A percentile compares a stretch with the other conserved stretches of the same genome.
phyloP scores from a whole-genome alignment of 1,140 invertebrate genomes.

The Drosophila willistoni region DNA sequence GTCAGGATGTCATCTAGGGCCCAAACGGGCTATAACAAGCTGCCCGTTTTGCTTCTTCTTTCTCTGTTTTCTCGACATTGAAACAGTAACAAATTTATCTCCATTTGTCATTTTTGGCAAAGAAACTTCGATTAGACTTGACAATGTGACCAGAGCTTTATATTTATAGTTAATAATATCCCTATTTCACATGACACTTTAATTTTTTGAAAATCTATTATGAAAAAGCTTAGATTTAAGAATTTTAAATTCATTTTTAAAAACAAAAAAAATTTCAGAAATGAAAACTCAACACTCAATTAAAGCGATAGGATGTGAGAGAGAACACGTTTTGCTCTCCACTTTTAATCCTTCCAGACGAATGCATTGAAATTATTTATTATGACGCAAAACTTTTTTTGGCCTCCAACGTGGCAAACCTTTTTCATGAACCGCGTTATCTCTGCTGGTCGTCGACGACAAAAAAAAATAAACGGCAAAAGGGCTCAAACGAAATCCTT shows the following conservation, averaged over 20 bases:
- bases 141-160: no score
- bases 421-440: constrained; percentile 47
- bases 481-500: constrained; percentile 46
- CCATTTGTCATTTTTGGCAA: no score
- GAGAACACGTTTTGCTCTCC: constrained; percentile 24
- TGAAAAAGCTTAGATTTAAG: background rate
- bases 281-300: constrained; percentile 51
- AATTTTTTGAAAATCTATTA: background rate
- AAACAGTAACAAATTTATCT: no score
- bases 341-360: constrained; percentile 75
- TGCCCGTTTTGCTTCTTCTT: no score
- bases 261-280: background rate
- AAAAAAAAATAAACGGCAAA: constrained; percentile 29
- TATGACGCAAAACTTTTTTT: constrained; percentile 79
- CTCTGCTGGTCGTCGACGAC: constrained; percentile 43
- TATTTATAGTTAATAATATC: no score
- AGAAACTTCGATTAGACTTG: no score
- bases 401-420: constrained; percentile 38
- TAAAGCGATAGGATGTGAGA: constrained; percentile 93
- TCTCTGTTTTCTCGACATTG: no score
- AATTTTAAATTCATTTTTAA: background rate
- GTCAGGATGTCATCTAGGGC: no score
- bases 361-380: constrained; percentile 79
- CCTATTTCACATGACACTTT: no score
- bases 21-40: no score